Percentiles rank a stretch among this genome's conserved stretches.
Evolutionary conservation across 2,888 invertebrate species (phyloP).

Genomic region (Lepetodrilus schrolli): DNA sequence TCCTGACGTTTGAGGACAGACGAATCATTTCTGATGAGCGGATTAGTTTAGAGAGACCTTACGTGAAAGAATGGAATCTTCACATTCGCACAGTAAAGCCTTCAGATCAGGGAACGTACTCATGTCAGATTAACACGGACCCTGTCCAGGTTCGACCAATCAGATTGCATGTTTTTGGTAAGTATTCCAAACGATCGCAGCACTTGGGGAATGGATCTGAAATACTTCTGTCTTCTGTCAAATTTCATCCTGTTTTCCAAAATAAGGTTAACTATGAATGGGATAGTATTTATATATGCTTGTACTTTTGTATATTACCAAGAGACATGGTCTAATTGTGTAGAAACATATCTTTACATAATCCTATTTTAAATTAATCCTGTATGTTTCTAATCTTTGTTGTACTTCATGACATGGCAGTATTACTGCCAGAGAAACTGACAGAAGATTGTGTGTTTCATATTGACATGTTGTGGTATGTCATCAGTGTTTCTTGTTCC

Average conservation of each 20-base stretch:
- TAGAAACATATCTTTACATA: no score
- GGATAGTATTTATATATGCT: background rate
- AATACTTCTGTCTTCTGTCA: background rate
- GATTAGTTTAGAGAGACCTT: conserved; percentile 69
- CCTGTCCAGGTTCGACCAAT: conserved; percentile 71
- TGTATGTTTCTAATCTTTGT: background rate
- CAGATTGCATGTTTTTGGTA: conserved; percentile 69
- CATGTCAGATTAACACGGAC: conserved; percentile 71
- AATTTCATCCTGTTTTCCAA: no score
- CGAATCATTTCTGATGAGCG: conserved; percentile 69
- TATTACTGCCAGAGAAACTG: no score
- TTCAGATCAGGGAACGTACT: conserved; percentile 69
- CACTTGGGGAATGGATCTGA: background rate
- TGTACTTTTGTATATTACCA: no score
- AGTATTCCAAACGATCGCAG: conserved; percentile 33
- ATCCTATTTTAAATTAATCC: no score
- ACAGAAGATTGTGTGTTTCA: no score
- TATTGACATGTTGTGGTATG: no score
- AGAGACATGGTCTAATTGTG: no score
- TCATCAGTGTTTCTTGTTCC: no score
- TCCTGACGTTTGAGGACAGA: conserved; percentile 61
- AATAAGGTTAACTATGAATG: no score
- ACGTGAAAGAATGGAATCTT: conserved; percentile 71
- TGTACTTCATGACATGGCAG: background rate
- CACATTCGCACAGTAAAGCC: conserved; percentile 64